Percentiles rank a stretch among this genome's conserved stretches.
phyloP scores from a whole-genome alignment of 92 coral and sea anemone species.

The Epizoanthus illoricatus region DNA sequence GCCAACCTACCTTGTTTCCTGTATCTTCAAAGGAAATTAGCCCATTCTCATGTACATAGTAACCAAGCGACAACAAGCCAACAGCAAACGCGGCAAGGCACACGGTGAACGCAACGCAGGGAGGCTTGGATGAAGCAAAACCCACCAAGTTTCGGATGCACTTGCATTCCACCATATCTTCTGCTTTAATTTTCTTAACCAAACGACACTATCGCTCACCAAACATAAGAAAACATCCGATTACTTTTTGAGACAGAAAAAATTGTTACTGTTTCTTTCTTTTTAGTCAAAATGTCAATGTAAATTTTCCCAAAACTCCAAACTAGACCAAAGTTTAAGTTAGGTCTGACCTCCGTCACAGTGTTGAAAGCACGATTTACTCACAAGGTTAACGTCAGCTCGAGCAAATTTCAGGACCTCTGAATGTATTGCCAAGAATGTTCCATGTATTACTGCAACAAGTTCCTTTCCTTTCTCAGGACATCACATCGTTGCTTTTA shows the following conservation, averaged over 20 bases:
- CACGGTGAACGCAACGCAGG: constrained; percentile 82
- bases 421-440: too few species aligned
- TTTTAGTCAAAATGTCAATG: too few species aligned
- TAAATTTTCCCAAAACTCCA: too few species aligned
- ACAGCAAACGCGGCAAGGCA: constrained; percentile 88
- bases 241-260: not conserved
- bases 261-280: not conserved
- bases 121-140: constrained; percentile 87
- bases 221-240: not conserved
- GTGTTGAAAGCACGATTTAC: too few species aligned
- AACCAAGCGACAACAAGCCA: constrained; percentile 86
- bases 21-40: constrained; percentile 51
- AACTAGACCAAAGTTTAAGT: too few species aligned
- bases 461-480: not conserved
- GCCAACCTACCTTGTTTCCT: constrained; percentile 17
- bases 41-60: constrained; percentile 64
- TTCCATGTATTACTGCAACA: too few species aligned
- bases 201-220: not conserved
- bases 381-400: too few species aligned
- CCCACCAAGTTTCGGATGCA: constrained; percentile 79
- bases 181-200: not conserved
- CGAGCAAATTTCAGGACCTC: too few species aligned
- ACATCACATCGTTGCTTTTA: not conserved
- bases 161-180: constrained; percentile 71
- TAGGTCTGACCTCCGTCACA: too few species aligned